phyloP scores from a whole-genome alignment of 2,888 invertebrate genomes.

The Aproaerema taeniolella region DNA sequence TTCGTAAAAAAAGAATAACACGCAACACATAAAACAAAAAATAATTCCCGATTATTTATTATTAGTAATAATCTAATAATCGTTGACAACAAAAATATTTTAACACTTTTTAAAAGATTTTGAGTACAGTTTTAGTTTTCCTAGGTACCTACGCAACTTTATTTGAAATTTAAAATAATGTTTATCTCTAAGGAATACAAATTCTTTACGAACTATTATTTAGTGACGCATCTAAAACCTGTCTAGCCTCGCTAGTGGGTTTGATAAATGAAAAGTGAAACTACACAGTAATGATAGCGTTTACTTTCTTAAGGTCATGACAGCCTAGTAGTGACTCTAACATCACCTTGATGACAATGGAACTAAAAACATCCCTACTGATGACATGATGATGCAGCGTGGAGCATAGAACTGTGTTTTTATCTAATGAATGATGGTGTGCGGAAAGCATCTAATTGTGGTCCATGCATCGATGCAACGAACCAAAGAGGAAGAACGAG shows the following conservation, averaged over 20 bases:
- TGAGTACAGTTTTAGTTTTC: too few relatives aligned
- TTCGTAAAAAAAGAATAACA: too few relatives aligned
- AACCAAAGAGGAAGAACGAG: conserved; percentile 64
- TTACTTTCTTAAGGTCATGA: conserved; percentile 5
- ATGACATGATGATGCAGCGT: conserved; percentile 30
- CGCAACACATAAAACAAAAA: too few relatives aligned
- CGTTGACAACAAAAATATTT: background rate
- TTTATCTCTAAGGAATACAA: too few relatives aligned
- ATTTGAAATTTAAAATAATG: too few relatives aligned
- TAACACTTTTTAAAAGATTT: too few relatives aligned
- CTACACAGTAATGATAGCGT: conserved; percentile 8
- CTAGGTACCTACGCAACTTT: too few relatives aligned
- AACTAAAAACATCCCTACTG: conserved; percentile 22
- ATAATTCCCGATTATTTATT: too few relatives aligned
- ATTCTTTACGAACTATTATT: too few relatives aligned
- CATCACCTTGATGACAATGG: conserved; percentile 24
- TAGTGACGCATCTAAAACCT: too few relatives aligned
- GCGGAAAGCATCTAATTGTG: conserved; percentile 73
- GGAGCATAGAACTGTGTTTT: conserved; percentile 26
- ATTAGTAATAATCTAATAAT: too few relatives aligned
- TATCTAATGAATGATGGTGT: conserved; percentile 49
- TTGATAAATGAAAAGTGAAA: conserved; percentile 1
- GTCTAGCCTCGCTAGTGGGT: background rate
- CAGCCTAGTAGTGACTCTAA: conserved; percentile 28
- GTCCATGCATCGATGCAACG: conserved; percentile 74